Base-by-base conservation (phyloP, 23 tunicate genomes). In the Clavelina lepadiformis region DNA sequence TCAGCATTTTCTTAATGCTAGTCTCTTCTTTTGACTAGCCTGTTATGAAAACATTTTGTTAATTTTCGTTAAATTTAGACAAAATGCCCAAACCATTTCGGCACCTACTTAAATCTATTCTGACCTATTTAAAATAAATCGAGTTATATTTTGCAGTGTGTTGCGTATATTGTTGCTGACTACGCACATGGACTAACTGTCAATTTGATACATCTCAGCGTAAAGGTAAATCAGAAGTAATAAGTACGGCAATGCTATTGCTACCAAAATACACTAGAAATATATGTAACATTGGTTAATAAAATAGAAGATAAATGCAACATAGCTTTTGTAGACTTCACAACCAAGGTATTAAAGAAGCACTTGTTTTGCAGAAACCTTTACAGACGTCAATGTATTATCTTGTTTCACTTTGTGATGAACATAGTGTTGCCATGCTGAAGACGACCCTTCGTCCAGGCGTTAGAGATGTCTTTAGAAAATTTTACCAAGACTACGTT, bases 381-480 rank as follows among this genome's bases (percentile, higher is more conserved):
- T 55, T 65, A 2, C 56, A 65, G 4, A 41, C 47, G 31, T 54
- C 71, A 1, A 41, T 65, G 55, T 65, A 44, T 20, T 35, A 41
- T 28, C 31, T 65, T 5, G 31, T 45, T 34, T 44, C 71, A 3
- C 56, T 65, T 3, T 41, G 55, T 22, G 54, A 41, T 5, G 71
- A 65, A 1, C 23, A 65, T 35, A 45, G 33, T 23, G 31, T 65
- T 1, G 71, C 71, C n/a, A 65, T 65, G 71, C 32, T 65, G 54
- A 37, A 38, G 36, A 22, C 56, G 25, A 44, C 55, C 28, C 58
- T 65, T 33, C 71, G 55, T 8, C 56, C 71, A 26, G 71, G 71
- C 28, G 71, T 65, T 20, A 54, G 71, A 54, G 71, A 65, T 37
- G 56, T 65, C 1, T 65, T 65, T 26, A 54, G 56, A 35, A 37